phyloP scores from a whole-genome alignment of 2,113 vertebrate species.

The Micromys minutus region DNA sequence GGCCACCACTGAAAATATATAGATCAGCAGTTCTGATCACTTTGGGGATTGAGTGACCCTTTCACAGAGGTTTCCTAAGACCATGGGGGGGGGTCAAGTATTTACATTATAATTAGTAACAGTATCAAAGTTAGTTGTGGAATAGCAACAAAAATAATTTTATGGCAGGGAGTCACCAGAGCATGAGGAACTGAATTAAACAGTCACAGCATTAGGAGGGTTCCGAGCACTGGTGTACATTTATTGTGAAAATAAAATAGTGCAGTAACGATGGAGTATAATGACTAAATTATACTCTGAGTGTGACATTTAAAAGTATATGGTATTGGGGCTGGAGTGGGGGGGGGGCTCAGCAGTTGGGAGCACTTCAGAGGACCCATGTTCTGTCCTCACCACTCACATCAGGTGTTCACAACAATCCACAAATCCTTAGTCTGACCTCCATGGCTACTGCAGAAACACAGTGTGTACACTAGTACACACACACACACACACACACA shows the following conservation, averaged over 20 bases:
- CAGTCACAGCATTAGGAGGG: background rate
- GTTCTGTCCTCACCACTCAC: background rate
- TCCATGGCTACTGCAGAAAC: background rate
- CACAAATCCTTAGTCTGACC: too few species aligned
- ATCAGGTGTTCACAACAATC: background rate
- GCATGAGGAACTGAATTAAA: background rate
- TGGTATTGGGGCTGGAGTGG: background rate
- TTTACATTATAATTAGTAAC: background rate
- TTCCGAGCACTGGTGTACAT: too few species aligned
- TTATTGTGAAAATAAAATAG: conserved; percentile 21
- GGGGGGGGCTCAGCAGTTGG: background rate
- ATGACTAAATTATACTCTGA: background rate
- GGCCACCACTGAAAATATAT: accelerated
- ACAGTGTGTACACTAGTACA: background rate
- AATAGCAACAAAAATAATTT: background rate
- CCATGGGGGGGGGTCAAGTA: background rate
- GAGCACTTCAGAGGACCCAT: background rate
- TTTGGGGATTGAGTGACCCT: background rate
- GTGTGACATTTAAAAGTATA: background rate
- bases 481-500: background rate
- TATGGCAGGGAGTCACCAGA: background rate
- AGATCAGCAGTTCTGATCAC: background rate
- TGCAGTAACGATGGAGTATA: background rate
- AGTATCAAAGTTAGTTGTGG: background rate
- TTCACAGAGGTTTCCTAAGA: background rate